Conservation (phyloP, 2,113 vertebrate genomes). For the Zeus faber region DNA sequence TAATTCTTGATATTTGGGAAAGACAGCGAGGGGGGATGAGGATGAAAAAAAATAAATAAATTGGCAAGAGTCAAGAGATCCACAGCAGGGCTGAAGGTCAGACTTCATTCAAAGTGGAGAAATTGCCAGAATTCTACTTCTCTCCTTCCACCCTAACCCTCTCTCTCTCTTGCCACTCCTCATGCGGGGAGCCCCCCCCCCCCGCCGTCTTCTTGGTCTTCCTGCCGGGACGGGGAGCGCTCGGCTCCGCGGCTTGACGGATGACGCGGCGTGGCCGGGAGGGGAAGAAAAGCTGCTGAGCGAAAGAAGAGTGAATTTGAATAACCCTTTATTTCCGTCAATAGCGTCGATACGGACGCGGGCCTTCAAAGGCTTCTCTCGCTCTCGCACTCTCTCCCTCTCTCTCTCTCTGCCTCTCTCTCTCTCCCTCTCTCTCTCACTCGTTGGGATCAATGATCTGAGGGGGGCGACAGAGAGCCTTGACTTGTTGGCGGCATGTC, state of each 20-base stretch:
- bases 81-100: constrained; percentile 51
- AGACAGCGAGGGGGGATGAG: constrained; percentile 9
- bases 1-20: constrained; percentile 5
- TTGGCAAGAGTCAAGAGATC: constrained; percentile 37
- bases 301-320: constrained; percentile 36
- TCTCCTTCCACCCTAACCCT: constrained; percentile 9
- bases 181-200: too few relatives aligned
- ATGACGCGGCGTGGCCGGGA: constrained; percentile 45
- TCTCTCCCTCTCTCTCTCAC: too few relatives aligned
- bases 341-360: constrained; percentile 35
- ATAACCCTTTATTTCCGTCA: constrained; percentile 25
- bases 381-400: too few relatives aligned
- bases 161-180: constrained; percentile 43
- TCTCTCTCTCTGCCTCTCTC: too few relatives aligned
- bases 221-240: too few relatives aligned
- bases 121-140: constrained; percentile 52
- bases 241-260: constrained; percentile 44
- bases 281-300: constrained; percentile 48
- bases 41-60: constrained; percentile 31
- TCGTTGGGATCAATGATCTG: too few relatives aligned
- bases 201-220: constrained; percentile 63
- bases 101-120: constrained; percentile 68
- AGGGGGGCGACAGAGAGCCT: too few relatives aligned
- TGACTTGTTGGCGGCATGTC: too few relatives aligned
- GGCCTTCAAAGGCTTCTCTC: too few relatives aligned